Evolutionary conservation across 1,140 invertebrate species (phyloP).

Genomic region (Aphidius gifuensis): DNA sequence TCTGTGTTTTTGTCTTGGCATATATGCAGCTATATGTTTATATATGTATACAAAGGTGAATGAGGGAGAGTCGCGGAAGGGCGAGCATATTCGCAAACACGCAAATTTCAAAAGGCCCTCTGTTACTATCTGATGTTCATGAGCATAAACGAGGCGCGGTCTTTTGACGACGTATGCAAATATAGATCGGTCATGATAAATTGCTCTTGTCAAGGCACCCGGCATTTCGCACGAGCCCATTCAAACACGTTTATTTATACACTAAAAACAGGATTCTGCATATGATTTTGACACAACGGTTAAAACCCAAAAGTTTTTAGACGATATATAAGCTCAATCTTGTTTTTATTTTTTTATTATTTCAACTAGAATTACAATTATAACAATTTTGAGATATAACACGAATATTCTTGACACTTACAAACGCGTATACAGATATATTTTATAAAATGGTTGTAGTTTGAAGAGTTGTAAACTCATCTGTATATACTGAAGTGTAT

Average conservation of each 20-base stretch:
- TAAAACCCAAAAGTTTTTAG: not conserved
- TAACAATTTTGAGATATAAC: not conserved
- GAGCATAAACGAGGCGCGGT: conserved; percentile 43
- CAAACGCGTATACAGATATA: no score
- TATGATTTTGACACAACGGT: conserved; percentile 22
- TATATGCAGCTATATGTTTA: no score
- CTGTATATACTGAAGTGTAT: no score
- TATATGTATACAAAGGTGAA: conserved; percentile 13
- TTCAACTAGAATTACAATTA: not conserved
- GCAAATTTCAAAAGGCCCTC: conserved; percentile 56
- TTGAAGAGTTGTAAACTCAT: no score
- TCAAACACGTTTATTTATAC: conserved; percentile 25
- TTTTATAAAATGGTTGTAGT: no score
- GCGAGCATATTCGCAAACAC: conserved; percentile 53
- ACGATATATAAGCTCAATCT: not conserved
- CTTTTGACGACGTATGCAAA: conserved; percentile 57
- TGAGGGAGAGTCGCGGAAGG: conserved; percentile 21
- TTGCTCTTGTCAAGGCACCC: conserved; percentile 55
- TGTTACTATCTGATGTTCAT: conserved; percentile 51
- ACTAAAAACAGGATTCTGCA: conserved; percentile 23
- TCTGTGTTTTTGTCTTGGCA: no score
- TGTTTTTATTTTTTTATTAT: not conserved
- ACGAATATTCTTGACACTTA: not conserved
- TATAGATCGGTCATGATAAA: conserved; percentile 58
- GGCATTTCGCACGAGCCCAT: conserved; percentile 53